Base-by-base conservation (phyloP, 2,113 vertebrate genomes). In the Urocitellus parryii region DNA sequence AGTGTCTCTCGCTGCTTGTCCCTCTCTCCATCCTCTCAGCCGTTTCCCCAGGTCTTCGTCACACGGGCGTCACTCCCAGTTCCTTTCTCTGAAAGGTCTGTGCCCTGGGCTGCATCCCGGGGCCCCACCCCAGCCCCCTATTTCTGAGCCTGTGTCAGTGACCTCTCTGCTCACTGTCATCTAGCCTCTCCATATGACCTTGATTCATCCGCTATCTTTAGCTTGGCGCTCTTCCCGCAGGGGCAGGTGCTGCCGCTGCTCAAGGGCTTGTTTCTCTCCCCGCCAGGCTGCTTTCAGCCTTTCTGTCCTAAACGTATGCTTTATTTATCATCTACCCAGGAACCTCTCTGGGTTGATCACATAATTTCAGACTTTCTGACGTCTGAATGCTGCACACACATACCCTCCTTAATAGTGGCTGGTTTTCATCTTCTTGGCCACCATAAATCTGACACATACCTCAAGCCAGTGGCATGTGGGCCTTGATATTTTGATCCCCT, bases 391-490 rank as follows among this genome's bases (percentile, higher is more conserved):
- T 11, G 61, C 92, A 32, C 58, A 84, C 92, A 80, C 20, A 56
- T 86, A 65, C 37, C 89, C 5, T 97, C 90, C 87, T 87, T 97
- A 97, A 70, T 89, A 74, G 78, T 79, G 77, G 58, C 58, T 96
- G 94, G 95, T 97, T 98, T 98, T 97, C 95, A 97, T 98, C 94
- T 97, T 98, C 88, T 94, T 1, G 5, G 17, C 94, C 53, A 94
- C 87, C 95, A 82, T 98, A 97, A 98, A 98, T 98, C 88, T 98
- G 93, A 45, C 83, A 97, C 81, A 93, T 83, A 67, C 45, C 51
- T 98, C 67, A 97, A 97, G 80, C 89, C 91, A 94, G 0, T 90
- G 63, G 14, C 51, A 24, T 97, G 63, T 25, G 98, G 25, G 83
- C 97, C 78, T 97, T 98, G 79, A 90, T 97, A 79, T 95, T 98